Evolutionary conservation across 1,140 invertebrate genomes (phyloP).

Genomic region (Drosophila pachea): DNA sequence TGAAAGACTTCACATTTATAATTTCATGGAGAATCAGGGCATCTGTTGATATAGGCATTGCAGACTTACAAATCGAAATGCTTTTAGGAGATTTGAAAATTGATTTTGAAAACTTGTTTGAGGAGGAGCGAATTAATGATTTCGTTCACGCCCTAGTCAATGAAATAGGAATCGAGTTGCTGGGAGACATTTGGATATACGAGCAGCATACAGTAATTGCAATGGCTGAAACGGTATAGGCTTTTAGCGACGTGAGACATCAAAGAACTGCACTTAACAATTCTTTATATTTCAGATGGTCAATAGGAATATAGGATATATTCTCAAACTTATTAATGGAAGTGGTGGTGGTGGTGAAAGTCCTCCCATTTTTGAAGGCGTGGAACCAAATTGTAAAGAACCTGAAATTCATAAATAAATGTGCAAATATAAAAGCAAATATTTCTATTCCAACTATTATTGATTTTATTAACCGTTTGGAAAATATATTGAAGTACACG

Average conservation of each 20-base stretch:
- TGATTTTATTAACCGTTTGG: conserved; percentile 1
- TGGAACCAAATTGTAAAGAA: conserved; percentile 61
- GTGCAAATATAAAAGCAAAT: not conserved
- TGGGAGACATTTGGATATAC: conserved; percentile 63
- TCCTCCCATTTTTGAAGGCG: conserved; percentile 61
- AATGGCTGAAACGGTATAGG: conserved; percentile 50
- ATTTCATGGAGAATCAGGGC: conserved; percentile 52
- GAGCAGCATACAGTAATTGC: conserved; percentile 40
- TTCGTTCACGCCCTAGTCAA: conserved; percentile 67
- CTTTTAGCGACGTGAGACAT: not conserved
- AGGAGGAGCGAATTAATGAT: conserved; percentile 58
- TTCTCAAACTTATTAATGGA: conserved; percentile 56
- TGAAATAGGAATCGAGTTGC: conserved; percentile 65
- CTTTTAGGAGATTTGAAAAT: conserved; percentile 56
- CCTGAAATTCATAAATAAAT: conserved; percentile 24
- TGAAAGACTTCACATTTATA: conserved; percentile 43
- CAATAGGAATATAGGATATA: conserved; percentile 48
- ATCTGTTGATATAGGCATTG: conserved; percentile 40
- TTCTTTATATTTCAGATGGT: conserved; percentile 41
- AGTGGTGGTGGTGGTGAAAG: conserved; percentile 47
- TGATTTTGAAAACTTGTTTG: conserved; percentile 63
- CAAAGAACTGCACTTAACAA: not conserved
- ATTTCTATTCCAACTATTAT: not conserved
- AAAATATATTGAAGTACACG: conserved; percentile 18
- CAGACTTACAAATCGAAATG: conserved; percentile 48